Conservation (phyloP, 2,113 vertebrate species). For the Perognathus longimembris region DNA sequence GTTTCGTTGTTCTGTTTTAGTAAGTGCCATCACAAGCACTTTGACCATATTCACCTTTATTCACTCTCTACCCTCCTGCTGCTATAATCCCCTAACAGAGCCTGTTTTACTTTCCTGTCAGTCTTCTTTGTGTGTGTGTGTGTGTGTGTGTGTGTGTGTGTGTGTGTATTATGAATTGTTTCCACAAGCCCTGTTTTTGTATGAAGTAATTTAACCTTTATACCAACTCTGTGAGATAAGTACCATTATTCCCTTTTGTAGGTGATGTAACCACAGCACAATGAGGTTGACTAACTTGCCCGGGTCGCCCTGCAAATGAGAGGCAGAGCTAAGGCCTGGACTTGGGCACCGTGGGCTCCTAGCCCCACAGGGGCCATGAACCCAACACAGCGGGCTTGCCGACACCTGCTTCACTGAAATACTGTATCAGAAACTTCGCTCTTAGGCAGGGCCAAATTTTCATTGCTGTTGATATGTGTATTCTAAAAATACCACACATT, state of each 20-base stretch:
- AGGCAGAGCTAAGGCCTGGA: not conserved
- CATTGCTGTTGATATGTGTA: constrained; percentile 15
- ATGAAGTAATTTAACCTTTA: not conserved
- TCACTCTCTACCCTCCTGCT: too few relatives aligned
- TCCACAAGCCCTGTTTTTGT: not conserved
- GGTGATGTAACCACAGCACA: not conserved
- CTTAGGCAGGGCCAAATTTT: too few relatives aligned
- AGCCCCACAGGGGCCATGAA: not conserved
- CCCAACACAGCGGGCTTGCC: not conserved
- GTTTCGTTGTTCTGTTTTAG: too few relatives aligned
- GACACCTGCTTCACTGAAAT: not conserved
- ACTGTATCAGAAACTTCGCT: not conserved
- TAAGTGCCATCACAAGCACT: too few relatives aligned
- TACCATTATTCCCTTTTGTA: not conserved
- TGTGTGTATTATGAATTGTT: too few relatives aligned
- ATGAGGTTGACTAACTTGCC: constrained; percentile 3
- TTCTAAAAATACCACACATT: constrained; percentile 71
- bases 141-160: too few relatives aligned
- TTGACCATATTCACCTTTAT: too few relatives aligned
- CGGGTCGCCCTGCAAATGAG: not conserved
- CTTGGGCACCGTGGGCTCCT: not conserved
- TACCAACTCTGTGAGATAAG: not conserved
- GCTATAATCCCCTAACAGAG: too few relatives aligned
- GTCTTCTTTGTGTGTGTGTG: too few relatives aligned
- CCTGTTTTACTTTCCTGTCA: too few relatives aligned